Percentiles rank a stretch among this genome's conserved stretches.
phyloP scores from a whole-genome alignment of 2,888 invertebrate genomes.

The Aricia artaxerxes region DNA sequence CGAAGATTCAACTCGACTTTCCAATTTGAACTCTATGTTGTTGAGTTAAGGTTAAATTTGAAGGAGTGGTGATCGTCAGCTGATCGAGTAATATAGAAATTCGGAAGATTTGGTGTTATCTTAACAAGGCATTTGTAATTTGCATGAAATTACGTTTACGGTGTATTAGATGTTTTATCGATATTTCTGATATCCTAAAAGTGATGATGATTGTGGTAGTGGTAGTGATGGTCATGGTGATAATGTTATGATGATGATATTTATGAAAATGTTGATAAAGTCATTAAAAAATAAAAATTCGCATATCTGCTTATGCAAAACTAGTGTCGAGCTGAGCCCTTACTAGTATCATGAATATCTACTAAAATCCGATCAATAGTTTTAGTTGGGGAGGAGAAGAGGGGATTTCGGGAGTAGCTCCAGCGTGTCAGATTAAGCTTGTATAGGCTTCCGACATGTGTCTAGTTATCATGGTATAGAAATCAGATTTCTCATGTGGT shows the following conservation, averaged over 20 bases:
- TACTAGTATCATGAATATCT: too few species aligned
- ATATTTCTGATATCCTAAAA: not conserved
- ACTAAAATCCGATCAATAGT: not conserved
- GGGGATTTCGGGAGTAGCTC: too few species aligned
- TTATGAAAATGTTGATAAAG: too few species aligned
- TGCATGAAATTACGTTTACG: slow-evolving; percentile 29
- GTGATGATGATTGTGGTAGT: too few species aligned
- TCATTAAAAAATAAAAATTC: too few species aligned
- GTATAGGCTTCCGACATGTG: too few species aligned
- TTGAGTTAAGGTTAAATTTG: not conserved
- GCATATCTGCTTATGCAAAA: too few species aligned
- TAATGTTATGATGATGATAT: not conserved
- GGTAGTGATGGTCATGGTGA: not conserved
- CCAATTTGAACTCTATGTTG: not conserved
- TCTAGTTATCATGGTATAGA: too few species aligned
- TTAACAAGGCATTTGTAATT: slow-evolving; percentile 36
- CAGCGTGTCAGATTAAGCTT: too few species aligned
- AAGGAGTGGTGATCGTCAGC: not conserved
- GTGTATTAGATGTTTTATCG: not conserved
- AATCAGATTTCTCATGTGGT: too few species aligned
- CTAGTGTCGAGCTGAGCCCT: too few species aligned
- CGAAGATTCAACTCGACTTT: not conserved
- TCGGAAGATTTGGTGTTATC: slow-evolving; percentile 41
- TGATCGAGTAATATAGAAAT: slow-evolving; percentile 32
- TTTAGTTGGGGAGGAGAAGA: too few species aligned